Base-by-base conservation (phyloP, 2,888 invertebrate species). In the Drosophila setosimentum region DNA sequence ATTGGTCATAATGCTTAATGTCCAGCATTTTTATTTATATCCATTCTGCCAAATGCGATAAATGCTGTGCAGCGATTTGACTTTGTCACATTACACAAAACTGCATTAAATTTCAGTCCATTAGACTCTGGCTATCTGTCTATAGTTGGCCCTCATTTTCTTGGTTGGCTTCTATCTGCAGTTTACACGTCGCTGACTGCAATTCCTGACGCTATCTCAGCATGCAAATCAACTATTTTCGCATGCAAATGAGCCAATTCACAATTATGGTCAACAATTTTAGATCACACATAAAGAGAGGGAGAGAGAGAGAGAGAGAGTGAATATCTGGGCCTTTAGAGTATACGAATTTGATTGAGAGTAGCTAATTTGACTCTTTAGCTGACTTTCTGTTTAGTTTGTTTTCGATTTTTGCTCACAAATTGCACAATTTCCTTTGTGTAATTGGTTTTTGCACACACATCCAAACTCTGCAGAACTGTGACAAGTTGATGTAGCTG, bases 391-490 rank as follows among this genome's bases (percentile, higher is more conserved):
- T 48, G 65, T 68, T 73, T 64, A 73, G 57, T 71, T 57, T 75
- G 67, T 68, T 87, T 77, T 85, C 30, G 21, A 77, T 85, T 88
- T 89, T 73, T 60, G 68, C 62, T 35, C 51, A 63, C 73, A 83
- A 91, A 89, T 87, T 89, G 90, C 60, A 68, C 80, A 86, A 89
- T 89, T 89, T 89, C 88, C 88, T 72, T 78, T 53, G 48, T 69
- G 62, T 91, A 89, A 91, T 88, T 86, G 90, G 70, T 85, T 87
- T 88, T 72, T 40, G 77, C 61, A 40, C 35, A 45, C 27, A 62
- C 37, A n/a, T 3, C 10, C 21, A 33, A 68, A 18, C 21, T 5
- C 16, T 50, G 10, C 11, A 33, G 18, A 65, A 21, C 18, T 24
- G 32, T 7, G 8, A 11, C 27, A 33, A 27, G 27, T 37, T n/a